Percentiles rank a stretch among this genome's conserved stretches.
Conservation (phyloP, 2,113 vertebrate species). For the Carassius auratus region DNA sequence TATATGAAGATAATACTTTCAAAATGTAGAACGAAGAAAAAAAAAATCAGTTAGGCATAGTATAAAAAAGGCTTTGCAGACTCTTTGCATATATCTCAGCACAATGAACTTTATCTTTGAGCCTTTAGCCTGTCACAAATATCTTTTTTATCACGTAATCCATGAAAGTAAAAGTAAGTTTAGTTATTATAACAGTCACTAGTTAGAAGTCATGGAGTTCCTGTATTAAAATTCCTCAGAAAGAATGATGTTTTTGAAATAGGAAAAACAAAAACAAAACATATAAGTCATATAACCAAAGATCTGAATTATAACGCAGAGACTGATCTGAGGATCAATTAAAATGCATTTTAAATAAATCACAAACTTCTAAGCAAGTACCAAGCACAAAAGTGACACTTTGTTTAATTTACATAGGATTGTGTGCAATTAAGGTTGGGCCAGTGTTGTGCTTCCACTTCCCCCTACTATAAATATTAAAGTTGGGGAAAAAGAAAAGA, state of each 20-base stretch:
- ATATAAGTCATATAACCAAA: not conserved
- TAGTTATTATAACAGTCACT: not conserved
- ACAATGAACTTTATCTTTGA: too few species aligned
- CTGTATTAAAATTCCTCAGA: not conserved
- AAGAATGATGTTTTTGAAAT: conserved; percentile 4
- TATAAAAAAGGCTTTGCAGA: too few species aligned
- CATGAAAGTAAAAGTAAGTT: not conserved
- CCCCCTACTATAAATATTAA: conserved; percentile 62
- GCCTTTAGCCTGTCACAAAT: too few species aligned
- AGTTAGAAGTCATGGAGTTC: not conserved
- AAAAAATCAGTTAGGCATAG: too few species aligned
- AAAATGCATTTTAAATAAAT: not conserved
- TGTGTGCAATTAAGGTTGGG: conserved; percentile 49
- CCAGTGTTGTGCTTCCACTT: conserved; percentile 48
- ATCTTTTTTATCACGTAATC: not conserved
- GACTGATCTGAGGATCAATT: conserved; percentile 43
- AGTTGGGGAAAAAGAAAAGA: conserved; percentile 54
- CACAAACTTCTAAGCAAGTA: not conserved
- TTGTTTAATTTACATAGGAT: conserved; percentile 28
- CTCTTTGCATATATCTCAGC: not conserved
- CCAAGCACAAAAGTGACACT: conserved; percentile 21
- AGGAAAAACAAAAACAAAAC: too few species aligned
- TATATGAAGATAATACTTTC: too few species aligned
- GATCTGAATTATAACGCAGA: conserved; percentile 34
- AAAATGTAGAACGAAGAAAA: too few species aligned